Evolutionary conservation across 2,113 vertebrate genomes (phyloP).

Genomic region (Diphyllodes magnificus): DNA sequence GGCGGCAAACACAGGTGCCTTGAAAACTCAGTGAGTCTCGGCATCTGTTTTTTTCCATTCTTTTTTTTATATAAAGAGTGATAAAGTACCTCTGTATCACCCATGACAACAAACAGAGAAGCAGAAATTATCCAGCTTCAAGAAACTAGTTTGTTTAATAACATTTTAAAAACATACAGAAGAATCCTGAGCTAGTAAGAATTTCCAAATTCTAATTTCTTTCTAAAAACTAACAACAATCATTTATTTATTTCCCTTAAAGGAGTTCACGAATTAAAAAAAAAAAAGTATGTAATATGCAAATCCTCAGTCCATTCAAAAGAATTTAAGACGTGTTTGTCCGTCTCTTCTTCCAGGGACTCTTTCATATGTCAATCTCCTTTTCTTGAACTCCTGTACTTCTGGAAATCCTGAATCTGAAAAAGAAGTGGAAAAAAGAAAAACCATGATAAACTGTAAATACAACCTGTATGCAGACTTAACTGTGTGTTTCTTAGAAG

Average conservation of each 20-base stretch:
- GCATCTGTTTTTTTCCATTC: accelerated
- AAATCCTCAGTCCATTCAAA: slow-evolving; percentile 55
- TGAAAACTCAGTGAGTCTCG: not conserved
- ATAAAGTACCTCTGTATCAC: not conserved
- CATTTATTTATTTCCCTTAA: not conserved
- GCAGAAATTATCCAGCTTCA: not conserved
- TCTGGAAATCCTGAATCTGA: slow-evolving; percentile 36
- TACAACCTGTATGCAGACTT: not conserved
- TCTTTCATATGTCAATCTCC: slow-evolving; percentile 80
- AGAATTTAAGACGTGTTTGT: slow-evolving; percentile 88
- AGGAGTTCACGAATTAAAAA: not conserved
- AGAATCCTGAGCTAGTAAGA: not conserved
- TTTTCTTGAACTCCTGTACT: slow-evolving; percentile 73
- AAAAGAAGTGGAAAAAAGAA: not conserved
- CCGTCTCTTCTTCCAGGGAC: slow-evolving; percentile 88
- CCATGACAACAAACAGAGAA: not conserved
- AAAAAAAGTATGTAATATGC: not conserved
- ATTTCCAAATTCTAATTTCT: not conserved
- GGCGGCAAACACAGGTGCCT: not conserved
- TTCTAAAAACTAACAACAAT: not conserved
- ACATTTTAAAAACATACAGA: not conserved
- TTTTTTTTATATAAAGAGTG: not conserved
- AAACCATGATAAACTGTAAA: not conserved
- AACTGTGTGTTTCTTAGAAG: not conserved
- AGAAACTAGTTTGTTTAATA: not conserved